Evolutionary conservation across 1,140 invertebrate species (phyloP), one percentile per base, ranked within the genome.

Genomic region (Apis dorsata): DNA sequence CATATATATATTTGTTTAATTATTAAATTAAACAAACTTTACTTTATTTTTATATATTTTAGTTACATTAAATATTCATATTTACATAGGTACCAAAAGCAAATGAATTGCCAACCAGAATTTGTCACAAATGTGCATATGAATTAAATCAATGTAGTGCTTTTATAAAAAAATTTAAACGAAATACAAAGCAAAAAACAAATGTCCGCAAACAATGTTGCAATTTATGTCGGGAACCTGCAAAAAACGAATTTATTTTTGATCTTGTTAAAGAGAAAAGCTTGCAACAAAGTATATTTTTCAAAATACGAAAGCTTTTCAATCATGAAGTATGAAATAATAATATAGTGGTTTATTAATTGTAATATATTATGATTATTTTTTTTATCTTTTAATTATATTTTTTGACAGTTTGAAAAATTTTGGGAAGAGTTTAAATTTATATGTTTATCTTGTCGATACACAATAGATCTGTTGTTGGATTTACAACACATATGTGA

Each of bases 61-160:
- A 28, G 5, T 34, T 2, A 9, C 17, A 62, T 17, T 53, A 60
- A 49, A 17, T 65, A 12, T 77, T 60, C 28, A 53, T 69, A 62
- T 49, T 79, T 51, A 62, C 70, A 1, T 65, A 93, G 86, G 76
- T 90, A 71, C 24, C 15, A 57, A 90, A 34, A 76, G 79, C 81
- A n/a, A 84, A 92, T 49, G 66, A 84, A 34, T 59, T 88, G 13
- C 90, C 83, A 85, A 28, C 90, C 69, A 66, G 92, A 55, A 88
- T 94, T 63, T 94, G 93, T 83, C 91, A 94, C 70, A 94, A 93
- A 79, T 94, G 93, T 85, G 93, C 90, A 19, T 93, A 90, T n/a
- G 93, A 94, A 72, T 87, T 94, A 28, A 90, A 92, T 13, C 91
- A 93, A 72, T 94, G 93, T 34, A 87, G 84, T 11, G 81, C 86